Evolutionary conservation across 1,140 invertebrate species (phyloP).

Genomic region (Drosophila lacteicornis): DNA sequence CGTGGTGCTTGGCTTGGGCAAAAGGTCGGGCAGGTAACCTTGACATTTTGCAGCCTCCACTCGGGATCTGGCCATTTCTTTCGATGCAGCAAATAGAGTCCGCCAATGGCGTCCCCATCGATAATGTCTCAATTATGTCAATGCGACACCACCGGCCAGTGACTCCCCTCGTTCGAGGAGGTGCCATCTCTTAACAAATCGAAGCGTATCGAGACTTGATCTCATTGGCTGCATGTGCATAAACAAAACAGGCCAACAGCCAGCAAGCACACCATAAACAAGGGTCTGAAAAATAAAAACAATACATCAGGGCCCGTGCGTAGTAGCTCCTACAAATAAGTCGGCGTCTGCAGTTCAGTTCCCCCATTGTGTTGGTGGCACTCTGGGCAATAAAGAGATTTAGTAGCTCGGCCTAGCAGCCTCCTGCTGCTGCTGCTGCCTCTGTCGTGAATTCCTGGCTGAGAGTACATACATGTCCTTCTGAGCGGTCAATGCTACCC

Average conservation of each 20-base stretch:
- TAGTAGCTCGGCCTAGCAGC: constrained; percentile 65
- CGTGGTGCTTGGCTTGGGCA: constrained; percentile 36
- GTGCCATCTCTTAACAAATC: constrained; percentile 57
- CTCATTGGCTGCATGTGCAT: constrained; percentile 53
- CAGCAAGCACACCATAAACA: constrained; percentile 60
- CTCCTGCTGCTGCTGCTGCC: constrained; percentile 30
- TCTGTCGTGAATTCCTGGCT: constrained; percentile 25
- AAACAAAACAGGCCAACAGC: constrained; percentile 64
- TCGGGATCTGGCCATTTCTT: too few species aligned
- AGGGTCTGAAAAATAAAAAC: constrained; percentile 36
- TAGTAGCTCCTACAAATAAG: constrained; percentile 73
- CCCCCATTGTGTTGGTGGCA: constrained; percentile 46
- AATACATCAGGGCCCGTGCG: constrained; percentile 69
- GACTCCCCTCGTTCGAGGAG: constrained; percentile 10
- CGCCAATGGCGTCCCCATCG: constrained; percentile 36
- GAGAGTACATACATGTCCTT: constrained; percentile 61
- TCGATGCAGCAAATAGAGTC: constrained; percentile 49
- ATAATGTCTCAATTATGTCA: constrained; percentile 83
- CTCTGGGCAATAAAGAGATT: constrained; percentile 72
- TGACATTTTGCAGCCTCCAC: constrained; percentile 62
- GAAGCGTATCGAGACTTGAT: constrained; percentile 53
- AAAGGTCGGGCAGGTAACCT: constrained; percentile 76
- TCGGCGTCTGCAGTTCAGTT: constrained; percentile 50
- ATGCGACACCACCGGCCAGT: constrained; percentile 26
- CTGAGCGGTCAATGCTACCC: constrained; percentile 74